Percentiles rank a stretch among this genome's conserved stretches.
phyloP scores from a whole-genome alignment of 2,797 vertebrate species.

The Garrulus glandarius region DNA sequence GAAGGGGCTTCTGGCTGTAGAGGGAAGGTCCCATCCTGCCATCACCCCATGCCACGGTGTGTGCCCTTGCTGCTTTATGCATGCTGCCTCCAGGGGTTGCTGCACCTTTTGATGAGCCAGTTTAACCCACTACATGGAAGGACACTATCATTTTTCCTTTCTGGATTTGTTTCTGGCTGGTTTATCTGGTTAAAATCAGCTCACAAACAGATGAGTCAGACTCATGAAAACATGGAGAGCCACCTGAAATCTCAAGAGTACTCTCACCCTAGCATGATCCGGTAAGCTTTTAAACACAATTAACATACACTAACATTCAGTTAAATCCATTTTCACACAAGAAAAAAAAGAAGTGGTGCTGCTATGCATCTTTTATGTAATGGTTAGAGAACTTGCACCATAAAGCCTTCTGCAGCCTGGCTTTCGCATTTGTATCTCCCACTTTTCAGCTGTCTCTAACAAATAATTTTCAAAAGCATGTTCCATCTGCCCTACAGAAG shows the following conservation, averaged over 20 bases:
- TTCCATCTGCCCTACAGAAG: not conserved
- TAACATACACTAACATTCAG: not conserved
- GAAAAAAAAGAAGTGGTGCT: not conserved
- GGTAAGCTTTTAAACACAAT: not conserved
- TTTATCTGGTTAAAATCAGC: not conserved
- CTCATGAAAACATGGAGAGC: not conserved
- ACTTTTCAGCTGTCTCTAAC: not conserved
- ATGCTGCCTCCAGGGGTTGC: not conserved
- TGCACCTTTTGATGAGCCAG: not conserved
- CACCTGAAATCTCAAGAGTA: not conserved
- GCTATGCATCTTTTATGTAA: not conserved
- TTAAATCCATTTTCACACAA: not conserved
- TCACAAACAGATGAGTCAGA: not conserved
- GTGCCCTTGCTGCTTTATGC: not conserved
- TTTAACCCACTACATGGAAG: not conserved
- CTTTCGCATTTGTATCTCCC: not conserved
- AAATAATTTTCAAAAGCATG: not conserved
- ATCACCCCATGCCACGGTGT: rapidly evolving
- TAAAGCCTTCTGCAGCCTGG: not conserved
- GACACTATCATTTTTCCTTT: not conserved
- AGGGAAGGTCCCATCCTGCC: not conserved
- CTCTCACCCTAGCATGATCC: not conserved
- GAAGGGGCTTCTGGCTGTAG: not conserved
- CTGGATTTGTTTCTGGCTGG: not conserved
- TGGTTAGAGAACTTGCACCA: not conserved